Conservation (phyloP, 2,797 vertebrate genomes). For the Momotus momota region DNA sequence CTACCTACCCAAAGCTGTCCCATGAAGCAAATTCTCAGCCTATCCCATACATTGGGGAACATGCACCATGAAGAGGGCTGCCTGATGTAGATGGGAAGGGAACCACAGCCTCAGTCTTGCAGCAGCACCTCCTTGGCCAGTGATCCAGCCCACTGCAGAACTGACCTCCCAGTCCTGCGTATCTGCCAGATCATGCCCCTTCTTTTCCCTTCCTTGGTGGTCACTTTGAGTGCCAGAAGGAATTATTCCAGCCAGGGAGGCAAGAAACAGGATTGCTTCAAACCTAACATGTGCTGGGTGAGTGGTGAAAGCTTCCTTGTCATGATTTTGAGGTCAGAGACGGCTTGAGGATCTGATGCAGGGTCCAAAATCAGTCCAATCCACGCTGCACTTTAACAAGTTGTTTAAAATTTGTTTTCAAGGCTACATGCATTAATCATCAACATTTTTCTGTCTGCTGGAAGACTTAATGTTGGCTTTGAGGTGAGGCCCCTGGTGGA, state of each 20-base stretch:
- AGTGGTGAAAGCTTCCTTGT: not conserved
- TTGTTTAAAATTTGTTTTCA: not conserved
- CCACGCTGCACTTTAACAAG: not conserved
- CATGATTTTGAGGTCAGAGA: not conserved
- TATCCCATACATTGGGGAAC: not conserved
- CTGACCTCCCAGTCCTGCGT: not conserved
- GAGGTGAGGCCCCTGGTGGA: not conserved
- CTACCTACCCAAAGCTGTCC: not conserved
- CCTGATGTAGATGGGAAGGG: not conserved
- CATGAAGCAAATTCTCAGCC: not conserved
- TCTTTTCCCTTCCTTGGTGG: not conserved
- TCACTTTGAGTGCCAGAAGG: not conserved
- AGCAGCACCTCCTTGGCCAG: not conserved
- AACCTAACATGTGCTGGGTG: not conserved
- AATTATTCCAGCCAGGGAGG: not conserved
- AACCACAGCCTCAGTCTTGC: not conserved
- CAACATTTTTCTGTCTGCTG: not conserved
- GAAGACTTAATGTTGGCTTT: not conserved
- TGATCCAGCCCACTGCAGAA: not conserved
- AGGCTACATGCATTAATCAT: not conserved
- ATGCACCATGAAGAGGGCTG: not conserved
- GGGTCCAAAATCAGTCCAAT: not conserved
- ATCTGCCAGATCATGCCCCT: not conserved
- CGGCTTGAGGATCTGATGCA: not conserved
- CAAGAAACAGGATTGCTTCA: not conserved